These are phyloP conservation scores for Acromyrmex echinatior DNA, from an alignment of 1,140 invertebrate species.

Conservation along the genomic window DNA sequence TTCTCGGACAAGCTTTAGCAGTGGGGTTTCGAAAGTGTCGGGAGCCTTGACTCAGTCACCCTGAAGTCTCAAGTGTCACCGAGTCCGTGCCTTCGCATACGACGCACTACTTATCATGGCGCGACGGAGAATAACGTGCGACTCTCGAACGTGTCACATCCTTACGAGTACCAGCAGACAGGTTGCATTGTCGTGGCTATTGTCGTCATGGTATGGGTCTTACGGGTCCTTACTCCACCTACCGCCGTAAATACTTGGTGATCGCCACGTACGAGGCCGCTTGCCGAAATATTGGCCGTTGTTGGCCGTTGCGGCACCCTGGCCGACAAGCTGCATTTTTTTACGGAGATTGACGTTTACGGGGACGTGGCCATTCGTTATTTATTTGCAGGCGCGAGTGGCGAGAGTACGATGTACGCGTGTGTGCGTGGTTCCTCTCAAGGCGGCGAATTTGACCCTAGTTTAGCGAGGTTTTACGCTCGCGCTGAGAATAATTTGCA, in stretches of 20 bases:
- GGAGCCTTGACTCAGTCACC: conserved; percentile 80
- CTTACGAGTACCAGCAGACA: conserved; percentile 29
- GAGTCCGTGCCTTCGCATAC: conserved; percentile 66
- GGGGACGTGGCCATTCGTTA: conserved; percentile 57
- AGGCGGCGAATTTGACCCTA: conserved; percentile 35
- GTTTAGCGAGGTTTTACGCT: conserved; percentile 52
- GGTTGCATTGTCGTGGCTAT: conserved; percentile 58
- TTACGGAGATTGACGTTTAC: conserved; percentile 71
- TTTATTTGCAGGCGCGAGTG: conserved; percentile 58
- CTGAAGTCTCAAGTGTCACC: conserved; percentile 71
- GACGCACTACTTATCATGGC: conserved; percentile 39
- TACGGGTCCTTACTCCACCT: background rate
- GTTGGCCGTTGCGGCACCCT: background rate
- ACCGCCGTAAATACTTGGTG: conserved; percentile 65
- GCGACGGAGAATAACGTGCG: conserved; percentile 18
- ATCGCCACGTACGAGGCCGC: conserved; percentile 21
- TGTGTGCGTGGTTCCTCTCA: background rate
- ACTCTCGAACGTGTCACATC: conserved; percentile 1
- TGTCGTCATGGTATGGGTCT: conserved; percentile 8
- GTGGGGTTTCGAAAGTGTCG: conserved; percentile 29
- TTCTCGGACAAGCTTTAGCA: background rate
- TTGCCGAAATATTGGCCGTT: conserved; percentile 58
- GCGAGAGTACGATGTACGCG: background rate
- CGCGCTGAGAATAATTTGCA: conserved; percentile 50
- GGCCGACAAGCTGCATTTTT: conserved; percentile 53